phyloP scores from a whole-genome alignment of 92 coral and sea anemone species.

The Palythoa heliodiscus region DNA sequence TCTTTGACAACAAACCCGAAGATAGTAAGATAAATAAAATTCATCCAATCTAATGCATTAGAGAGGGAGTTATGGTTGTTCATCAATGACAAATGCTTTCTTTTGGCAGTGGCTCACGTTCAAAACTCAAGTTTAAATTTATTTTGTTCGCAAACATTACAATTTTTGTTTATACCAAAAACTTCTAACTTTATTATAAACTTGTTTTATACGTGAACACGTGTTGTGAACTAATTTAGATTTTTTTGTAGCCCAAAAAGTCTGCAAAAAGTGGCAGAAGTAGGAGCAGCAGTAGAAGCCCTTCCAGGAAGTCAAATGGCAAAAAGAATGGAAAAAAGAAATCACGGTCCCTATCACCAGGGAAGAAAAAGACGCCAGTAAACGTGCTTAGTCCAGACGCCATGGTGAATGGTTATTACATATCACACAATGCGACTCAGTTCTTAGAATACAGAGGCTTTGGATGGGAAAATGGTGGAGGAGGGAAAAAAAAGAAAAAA shows the following conservation, averaged over 20 bases:
- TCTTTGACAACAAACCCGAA: not conserved
- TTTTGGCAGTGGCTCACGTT: not conserved
- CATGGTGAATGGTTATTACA: conserved; percentile 97
- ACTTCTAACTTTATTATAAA: not conserved
- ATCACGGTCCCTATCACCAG: conserved; percentile 84
- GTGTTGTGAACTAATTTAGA: not conserved
- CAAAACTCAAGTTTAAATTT: not conserved
- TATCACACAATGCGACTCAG: conserved; percentile 90
- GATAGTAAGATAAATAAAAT: not conserved
- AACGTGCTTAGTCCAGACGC: conserved; percentile 94
- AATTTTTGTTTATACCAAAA: too few relatives aligned
- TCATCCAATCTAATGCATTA: too few relatives aligned
- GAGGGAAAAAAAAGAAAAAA: conserved; percentile 70
- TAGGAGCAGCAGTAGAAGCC: conserved; percentile 82
- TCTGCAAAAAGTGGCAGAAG: conserved; percentile 84
- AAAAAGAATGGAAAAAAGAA: conserved; percentile 82
- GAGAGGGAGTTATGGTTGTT: too few relatives aligned
- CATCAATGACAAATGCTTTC: not conserved
- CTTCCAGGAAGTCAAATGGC: conserved; percentile 75
- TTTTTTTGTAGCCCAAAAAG: conserved; percentile 54
- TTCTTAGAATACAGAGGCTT: conserved; percentile 88
- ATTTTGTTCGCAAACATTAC: too few relatives aligned
- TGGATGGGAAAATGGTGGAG: conserved; percentile 75
- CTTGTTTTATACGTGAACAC: not conserved
- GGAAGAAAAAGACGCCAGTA: conserved; percentile 61